These are phyloP conservation scores for Microplitis manilae DNA, from an alignment of 2,888 invertebrate genomes.

Conservation along the genomic window DNA sequence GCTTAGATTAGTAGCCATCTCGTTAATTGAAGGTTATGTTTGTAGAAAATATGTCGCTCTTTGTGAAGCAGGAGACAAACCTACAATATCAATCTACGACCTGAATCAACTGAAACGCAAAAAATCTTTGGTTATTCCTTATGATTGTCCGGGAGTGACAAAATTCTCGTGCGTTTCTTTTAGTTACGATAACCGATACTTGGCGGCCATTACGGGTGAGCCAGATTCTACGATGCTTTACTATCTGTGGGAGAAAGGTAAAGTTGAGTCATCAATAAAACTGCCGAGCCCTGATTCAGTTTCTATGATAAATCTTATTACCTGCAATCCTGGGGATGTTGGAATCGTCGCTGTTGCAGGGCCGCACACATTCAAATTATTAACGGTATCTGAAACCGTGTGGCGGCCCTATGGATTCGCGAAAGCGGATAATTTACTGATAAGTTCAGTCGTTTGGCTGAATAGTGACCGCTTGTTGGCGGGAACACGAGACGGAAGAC, in stretches of 20 bases:
- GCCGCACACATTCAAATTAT: conserved; percentile 80
- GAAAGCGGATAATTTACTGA: conserved; percentile 83
- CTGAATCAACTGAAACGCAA: conserved; percentile 79
- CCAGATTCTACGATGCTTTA: conserved; percentile 88
- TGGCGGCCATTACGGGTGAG: conserved; percentile 85
- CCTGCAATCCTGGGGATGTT: conserved; percentile 84
- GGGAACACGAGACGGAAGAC: conserved; percentile 83
- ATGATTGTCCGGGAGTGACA: conserved; percentile 74
- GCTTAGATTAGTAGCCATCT: background rate
- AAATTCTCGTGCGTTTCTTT: conserved; percentile 84
- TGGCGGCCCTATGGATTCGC: conserved; percentile 89
- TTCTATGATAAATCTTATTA: conserved; percentile 78
- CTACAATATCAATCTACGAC: conserved; percentile 82
- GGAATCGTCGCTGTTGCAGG: conserved; percentile 81
- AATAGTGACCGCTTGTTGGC: conserved; percentile 86
- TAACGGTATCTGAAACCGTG: conserved; percentile 83
- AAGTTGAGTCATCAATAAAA: conserved; percentile 83
- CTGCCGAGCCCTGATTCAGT: conserved; percentile 81
- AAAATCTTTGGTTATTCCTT: conserved; percentile 79
- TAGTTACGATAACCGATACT: conserved; percentile 85
- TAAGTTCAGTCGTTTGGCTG: conserved; percentile 86
- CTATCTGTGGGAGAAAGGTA: conserved; percentile 87
- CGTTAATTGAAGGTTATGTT: background rate
- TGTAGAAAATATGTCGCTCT: conserved; percentile 78
- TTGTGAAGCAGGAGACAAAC: conserved; percentile 78